A percentile compares a stretch with the other conserved stretches of the same genome.
Conservation (phyloP, 2,113 vertebrate species). For the Columba janthina region DNA sequence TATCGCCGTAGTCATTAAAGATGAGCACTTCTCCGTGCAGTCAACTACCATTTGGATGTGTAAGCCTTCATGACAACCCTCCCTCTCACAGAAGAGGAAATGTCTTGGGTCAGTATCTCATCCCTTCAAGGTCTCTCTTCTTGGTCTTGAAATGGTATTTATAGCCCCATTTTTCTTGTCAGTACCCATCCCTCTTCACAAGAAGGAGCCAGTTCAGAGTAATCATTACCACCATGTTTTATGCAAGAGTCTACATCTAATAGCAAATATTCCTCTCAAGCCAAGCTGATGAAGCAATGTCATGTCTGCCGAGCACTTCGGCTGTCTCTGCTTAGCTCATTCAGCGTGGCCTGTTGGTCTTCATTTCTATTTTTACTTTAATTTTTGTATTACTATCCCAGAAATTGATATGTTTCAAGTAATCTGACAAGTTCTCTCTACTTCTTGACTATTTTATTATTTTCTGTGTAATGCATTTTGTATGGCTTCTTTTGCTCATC, state of each 20-base stretch:
- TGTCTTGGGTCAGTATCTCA: not conserved
- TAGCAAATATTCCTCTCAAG: not conserved
- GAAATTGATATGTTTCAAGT: not conserved
- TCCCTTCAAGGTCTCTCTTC: not conserved
- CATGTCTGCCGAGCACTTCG: not conserved
- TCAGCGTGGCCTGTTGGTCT: not conserved
- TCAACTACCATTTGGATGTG: constrained; percentile 2
- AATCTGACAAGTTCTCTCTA: not conserved
- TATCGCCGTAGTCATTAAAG: not conserved
- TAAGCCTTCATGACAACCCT: not conserved
- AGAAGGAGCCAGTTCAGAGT: not conserved
- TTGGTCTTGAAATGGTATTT: constrained; percentile 38
- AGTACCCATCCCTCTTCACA: not conserved
- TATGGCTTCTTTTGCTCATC: not conserved
- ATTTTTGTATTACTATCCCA: not conserved
- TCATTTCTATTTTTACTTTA: not conserved
- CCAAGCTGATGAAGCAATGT: not conserved
- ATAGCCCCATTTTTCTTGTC: constrained; percentile 18
- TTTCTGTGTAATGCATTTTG: not conserved
- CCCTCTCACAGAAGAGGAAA: not conserved
- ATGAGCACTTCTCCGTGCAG: not conserved
- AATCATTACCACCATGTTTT: constrained; percentile 30
- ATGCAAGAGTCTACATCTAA: not conserved
- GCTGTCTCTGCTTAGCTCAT: not conserved
- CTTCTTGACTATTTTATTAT: not conserved